These are phyloP conservation scores for Labia minor DNA, from an alignment of 2,888 invertebrate genomes.

Conservation along the genomic window DNA sequence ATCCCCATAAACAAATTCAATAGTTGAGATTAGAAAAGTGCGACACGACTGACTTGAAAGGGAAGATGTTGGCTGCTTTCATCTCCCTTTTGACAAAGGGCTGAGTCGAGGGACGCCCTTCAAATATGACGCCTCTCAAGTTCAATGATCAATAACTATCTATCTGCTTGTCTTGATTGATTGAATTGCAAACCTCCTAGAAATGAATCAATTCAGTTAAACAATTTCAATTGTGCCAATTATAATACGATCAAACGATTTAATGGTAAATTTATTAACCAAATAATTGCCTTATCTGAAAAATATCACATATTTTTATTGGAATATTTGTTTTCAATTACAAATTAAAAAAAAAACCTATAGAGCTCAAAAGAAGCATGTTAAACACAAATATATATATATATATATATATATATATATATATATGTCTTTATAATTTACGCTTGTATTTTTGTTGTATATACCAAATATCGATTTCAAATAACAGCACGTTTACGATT, in stretches of 20 bases:
- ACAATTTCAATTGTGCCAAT: not conserved
- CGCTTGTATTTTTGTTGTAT: too few relatives aligned
- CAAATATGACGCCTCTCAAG: not conserved
- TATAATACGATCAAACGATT: not conserved
- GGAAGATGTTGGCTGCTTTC: not conserved
- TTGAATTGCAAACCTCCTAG: slow-evolving; percentile 8
- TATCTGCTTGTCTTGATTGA: slow-evolving; percentile 2
- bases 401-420: too few relatives aligned
- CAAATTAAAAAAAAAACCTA: too few relatives aligned
- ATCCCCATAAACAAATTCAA: too few relatives aligned
- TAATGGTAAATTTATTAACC: not conserved
- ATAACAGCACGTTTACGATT: too few relatives aligned
- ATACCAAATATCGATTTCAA: too few relatives aligned
- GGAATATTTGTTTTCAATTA: too few relatives aligned
- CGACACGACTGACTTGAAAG: not conserved
- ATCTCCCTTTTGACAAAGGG: slow-evolving; percentile 5
- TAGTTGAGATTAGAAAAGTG: too few relatives aligned
- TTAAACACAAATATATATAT: too few relatives aligned
- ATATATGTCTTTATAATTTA: too few relatives aligned
- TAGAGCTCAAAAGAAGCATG: too few relatives aligned
- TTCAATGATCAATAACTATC: not conserved
- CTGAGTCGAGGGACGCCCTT: not conserved
- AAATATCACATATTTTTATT: too few relatives aligned
- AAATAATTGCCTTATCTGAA: not conserved
- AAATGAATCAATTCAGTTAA: not conserved